Evolutionary conservation across 2,888 invertebrate species (phyloP), one percentile per base, ranked within the genome.

Genomic region (Eupsilia transversa): DNA sequence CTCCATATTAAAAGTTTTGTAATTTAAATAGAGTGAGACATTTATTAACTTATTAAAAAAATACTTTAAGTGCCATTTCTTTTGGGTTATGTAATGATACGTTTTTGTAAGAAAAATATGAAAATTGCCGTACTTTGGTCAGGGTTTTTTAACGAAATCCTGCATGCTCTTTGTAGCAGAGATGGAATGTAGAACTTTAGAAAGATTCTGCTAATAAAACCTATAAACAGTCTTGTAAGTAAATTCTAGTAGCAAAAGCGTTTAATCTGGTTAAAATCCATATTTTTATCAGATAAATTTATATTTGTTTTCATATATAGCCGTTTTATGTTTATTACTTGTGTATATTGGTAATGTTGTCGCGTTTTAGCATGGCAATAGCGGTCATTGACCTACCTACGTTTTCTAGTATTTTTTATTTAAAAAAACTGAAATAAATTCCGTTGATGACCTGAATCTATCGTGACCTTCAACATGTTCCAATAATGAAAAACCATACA

Each of bases 11-110:
- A 73, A 72, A 76, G 65, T 71, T 83, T 83, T 72, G 68, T 81
- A 72, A 80, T 77, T 77, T 83, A 68, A 76, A 79, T 80, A 80
- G 71, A 74, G 49, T 69, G 71, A 75, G 66, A 80, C 57, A 73
- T 86, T 85, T 83, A 87, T 85, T 78, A 81, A 84, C 52, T 79
- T 84, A 83, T 83, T 78, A 78, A 78, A 74, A 78, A 78, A 74
- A 83, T 74, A 79, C 67, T 78, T 74, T 70, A 72, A 46, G 41
- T 74, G 72, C 56, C 64, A 75, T 77, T 66, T 77, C 30, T 75
- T 70, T 67, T 59, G 2, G 46, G 49, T 77, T 74, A 20, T 71
- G 66, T 70, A 79, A 76, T 17, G 27, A 57, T 41, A n/a, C 1
- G 17, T 54, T 80, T 75, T 54, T 73, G 35, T n/a, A 33, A 49